Evolutionary conservation across 2,797 vertebrate species (phyloP).

Genomic region (Paedocypris micromegethes): DNA sequence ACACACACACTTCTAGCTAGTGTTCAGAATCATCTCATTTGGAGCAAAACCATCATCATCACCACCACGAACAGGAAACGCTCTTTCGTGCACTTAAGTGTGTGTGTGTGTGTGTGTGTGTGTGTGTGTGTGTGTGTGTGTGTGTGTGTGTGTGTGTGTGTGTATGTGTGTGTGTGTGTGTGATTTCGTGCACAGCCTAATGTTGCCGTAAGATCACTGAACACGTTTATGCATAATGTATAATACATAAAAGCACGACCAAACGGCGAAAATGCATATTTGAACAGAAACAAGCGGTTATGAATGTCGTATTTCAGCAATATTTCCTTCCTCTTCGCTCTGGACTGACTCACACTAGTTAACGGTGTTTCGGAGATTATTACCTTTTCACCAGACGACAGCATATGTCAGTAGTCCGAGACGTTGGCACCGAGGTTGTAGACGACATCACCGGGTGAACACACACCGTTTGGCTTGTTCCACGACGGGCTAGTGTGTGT

Average conservation of each 20-base stretch:
- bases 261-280: background rate
- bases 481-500: background rate
- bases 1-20: too few species aligned
- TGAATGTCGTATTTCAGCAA: background rate
- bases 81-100: too few species aligned
- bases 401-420: slow-evolving; percentile 29
- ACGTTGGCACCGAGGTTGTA: slow-evolving; percentile 22
- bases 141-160: too few species aligned
- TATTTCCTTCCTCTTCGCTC: background rate
- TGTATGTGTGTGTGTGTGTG: background rate
- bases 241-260: slow-evolving; percentile 6
- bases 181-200: background rate
- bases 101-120: too few species aligned
- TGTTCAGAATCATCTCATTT: too few species aligned
- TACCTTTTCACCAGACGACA: slow-evolving; percentile 44
- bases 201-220: slow-evolving; percentile 1
- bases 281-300: background rate
- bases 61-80: too few species aligned
- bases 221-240: slow-evolving; percentile 18
- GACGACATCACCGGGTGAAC: slow-evolving; percentile 38
- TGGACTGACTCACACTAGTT: background rate
- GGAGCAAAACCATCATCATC: too few species aligned
- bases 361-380: slow-evolving; percentile 9
- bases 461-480: slow-evolving; percentile 17
- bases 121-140: background rate